These are phyloP conservation scores for Ormyrus pomaceus DNA, from an alignment of 2,888 invertebrate species.

Conservation along the genomic window DNA sequence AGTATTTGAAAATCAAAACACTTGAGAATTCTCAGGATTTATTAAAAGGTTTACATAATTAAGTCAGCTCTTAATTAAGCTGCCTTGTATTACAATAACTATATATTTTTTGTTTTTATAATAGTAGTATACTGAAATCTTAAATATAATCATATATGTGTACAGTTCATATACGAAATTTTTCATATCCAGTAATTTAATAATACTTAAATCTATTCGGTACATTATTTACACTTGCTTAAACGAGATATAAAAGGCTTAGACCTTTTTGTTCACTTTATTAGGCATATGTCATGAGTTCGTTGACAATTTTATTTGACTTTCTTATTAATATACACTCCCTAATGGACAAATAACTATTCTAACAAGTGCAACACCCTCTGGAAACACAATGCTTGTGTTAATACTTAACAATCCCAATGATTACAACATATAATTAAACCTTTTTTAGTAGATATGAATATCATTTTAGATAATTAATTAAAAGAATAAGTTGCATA, in stretches of 20 bases:
- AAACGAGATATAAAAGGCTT: conserved; percentile 71
- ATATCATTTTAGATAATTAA: conserved; percentile 28
- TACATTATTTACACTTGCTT: conserved; percentile 72
- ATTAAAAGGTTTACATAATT: conserved; percentile 70
- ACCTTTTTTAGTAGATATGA: conserved; percentile 12
- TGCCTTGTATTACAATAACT: conserved; percentile 65
- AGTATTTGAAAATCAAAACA: conserved; percentile 51
- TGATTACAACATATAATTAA: conserved; percentile 35
- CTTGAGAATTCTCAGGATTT: conserved; percentile 69
- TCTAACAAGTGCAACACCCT: conserved; percentile 52
- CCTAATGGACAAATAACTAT: conserved; percentile 51
- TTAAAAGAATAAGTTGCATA: conserved; percentile 37
- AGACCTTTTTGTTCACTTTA: conserved; percentile 68
- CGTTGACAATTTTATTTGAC: conserved; percentile 53
- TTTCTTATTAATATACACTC: conserved; percentile 51
- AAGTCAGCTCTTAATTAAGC: conserved; percentile 59
- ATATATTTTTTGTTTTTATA: conserved; percentile 66
- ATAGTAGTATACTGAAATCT: conserved; percentile 67
- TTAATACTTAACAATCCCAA: conserved; percentile 44
- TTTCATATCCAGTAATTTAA: conserved; percentile 58
- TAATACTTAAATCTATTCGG: conserved; percentile 65
- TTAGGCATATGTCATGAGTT: conserved; percentile 65
- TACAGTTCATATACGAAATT: conserved; percentile 59
- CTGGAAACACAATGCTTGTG: conserved; percentile 38
- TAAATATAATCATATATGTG: conserved; percentile 61